phyloP scores from a whole-genome alignment of 1,140 invertebrate genomes.

The Lordiphosa clarofinis region DNA sequence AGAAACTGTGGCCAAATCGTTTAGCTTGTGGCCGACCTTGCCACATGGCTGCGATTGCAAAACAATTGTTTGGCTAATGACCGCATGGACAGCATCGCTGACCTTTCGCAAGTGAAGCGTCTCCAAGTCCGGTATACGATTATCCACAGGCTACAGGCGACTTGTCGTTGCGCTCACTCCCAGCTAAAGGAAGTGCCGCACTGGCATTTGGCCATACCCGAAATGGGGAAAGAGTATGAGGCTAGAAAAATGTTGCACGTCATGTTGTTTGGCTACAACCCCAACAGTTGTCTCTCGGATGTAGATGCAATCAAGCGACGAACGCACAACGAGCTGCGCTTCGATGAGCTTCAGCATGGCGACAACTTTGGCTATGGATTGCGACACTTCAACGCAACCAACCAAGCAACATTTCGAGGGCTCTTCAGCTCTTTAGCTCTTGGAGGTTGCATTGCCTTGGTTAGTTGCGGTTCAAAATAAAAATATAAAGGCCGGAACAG shows the following conservation, averaged over 20 bases:
- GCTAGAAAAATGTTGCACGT: conserved; percentile 20
- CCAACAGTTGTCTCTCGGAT: conserved; percentile 22
- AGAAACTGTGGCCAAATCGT: too few relatives aligned
- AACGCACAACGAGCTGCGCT: conserved; percentile 44
- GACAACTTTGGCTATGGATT: conserved; percentile 31
- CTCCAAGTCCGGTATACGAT: conserved; percentile 38
- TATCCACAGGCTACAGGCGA: conserved; percentile 7
- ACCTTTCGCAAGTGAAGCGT: conserved; percentile 56
- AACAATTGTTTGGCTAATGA: too few relatives aligned
- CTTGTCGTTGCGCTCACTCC: conserved; percentile 14
- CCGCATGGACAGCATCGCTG: conserved; percentile 46
- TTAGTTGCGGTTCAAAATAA: conserved; percentile 27
- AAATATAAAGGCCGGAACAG: conserved; percentile 41
- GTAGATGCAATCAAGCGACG: conserved; percentile 56
- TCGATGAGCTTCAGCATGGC: conserved; percentile 42
- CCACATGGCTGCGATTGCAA: conserved; percentile 27
- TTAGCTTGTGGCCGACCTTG: conserved; percentile 39
- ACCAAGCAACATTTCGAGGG: conserved; percentile 25
- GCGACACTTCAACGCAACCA: conserved; percentile 54
- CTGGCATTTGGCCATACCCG: background rate
- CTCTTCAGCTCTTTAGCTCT: conserved; percentile 33
- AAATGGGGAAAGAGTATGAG: conserved; percentile 8
- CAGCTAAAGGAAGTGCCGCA: background rate
- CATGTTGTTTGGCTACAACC: conserved; percentile 21
- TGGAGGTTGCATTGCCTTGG: conserved; percentile 26